phyloP scores from a whole-genome alignment of 2,888 invertebrate species.

The Acrocyrtus sp. region DNA sequence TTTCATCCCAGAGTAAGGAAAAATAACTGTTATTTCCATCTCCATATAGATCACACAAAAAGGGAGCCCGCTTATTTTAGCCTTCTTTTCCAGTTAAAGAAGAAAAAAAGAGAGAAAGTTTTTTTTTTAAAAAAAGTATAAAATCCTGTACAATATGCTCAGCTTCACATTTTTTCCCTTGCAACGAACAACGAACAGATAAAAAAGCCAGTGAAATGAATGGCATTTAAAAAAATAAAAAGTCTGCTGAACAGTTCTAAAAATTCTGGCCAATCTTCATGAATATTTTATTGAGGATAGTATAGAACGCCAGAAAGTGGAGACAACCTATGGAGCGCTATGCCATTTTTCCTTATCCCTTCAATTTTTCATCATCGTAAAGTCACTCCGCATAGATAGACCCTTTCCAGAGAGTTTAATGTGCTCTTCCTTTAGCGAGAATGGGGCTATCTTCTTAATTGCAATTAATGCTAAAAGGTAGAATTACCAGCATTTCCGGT shows the following conservation, averaged over 20 bases:
- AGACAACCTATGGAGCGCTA: no score
- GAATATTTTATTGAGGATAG: not conserved
- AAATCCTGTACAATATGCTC: no score
- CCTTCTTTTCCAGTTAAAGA: not conserved
- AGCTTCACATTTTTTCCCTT: no score
- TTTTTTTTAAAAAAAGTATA: not conserved
- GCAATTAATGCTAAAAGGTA: no score
- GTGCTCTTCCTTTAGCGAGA: not conserved
- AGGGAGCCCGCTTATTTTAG: no score
- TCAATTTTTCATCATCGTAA: not conserved
- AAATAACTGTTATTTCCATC: slow-evolving; percentile 13
- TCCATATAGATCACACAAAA: not conserved
- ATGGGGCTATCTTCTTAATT: not conserved
- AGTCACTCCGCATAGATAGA: not conserved
- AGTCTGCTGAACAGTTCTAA: not conserved
- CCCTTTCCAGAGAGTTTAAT: not conserved
- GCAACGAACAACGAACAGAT: no score
- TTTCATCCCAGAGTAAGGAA: not conserved
- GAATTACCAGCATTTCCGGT: no score
- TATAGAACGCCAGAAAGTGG: no score
- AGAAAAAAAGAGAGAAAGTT: not conserved
- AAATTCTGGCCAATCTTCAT: not conserved
- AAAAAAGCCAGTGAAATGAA: no score
- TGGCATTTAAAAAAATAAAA: no score
- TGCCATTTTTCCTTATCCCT: no score